These are phyloP conservation scores for Mionectes macconnelli DNA, from an alignment of 2,113 vertebrate species.

Conservation along the genomic window DNA sequence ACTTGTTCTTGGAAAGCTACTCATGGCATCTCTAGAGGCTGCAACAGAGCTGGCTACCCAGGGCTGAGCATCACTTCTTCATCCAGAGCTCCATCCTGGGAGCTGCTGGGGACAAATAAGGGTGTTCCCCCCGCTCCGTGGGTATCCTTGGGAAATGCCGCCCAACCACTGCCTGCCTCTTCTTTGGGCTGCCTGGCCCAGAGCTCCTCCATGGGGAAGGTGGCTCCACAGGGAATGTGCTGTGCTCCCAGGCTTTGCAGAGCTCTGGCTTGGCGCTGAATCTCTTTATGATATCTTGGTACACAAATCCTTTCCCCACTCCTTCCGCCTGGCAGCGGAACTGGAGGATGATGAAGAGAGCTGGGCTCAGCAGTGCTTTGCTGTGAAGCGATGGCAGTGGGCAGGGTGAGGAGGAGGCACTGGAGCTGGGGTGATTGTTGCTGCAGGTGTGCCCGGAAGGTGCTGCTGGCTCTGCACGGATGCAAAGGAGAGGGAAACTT, in stretches of 20 bases:
- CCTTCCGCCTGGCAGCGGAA: neutral
- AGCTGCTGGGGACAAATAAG: neutral
- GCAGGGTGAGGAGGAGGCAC: neutral
- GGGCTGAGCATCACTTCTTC: neutral
- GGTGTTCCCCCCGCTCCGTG: neutral
- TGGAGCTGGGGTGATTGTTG: neutral
- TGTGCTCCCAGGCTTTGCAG: neutral
- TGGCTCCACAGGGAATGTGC: neutral
- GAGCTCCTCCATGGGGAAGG: neutral
- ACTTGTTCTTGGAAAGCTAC: neutral
- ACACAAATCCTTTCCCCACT: neutral
- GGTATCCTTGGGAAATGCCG: neutral
- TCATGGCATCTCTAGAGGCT: neutral
- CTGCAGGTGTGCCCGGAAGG: neutral
- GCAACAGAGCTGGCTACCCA: neutral
- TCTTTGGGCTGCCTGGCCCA: neutral
- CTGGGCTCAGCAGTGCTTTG: neutral
- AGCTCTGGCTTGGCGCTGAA: neutral
- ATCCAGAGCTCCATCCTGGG: neutral
- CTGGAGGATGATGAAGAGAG: neutral
- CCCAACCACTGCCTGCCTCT: neutral
- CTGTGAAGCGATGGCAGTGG: neutral
- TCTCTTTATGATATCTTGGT: neutral
- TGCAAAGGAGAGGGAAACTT: neutral
- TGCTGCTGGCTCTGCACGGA: fast-evolving